A percentile compares a stretch with the other conserved stretches of the same genome.
Conservation (phyloP, 1,140 invertebrate genomes). For the Meloidogyne floridensis region DNA sequence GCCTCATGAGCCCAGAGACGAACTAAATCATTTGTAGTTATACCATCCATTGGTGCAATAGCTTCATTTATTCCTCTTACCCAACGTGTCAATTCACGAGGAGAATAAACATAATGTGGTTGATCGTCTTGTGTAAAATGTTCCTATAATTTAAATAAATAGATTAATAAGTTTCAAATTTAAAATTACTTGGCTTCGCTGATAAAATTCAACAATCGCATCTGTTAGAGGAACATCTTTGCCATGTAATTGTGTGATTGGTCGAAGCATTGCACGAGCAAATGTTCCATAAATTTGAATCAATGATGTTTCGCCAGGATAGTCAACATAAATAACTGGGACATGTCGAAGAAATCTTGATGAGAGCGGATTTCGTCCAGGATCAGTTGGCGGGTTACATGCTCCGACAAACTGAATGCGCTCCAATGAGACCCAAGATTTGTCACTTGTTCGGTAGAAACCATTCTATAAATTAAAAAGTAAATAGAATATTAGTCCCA, state of each 20-base stretch:
- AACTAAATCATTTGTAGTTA: conserved; percentile 89
- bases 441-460: conserved; percentile 85
- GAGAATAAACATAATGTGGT: conserved; percentile 87
- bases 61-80: conserved; percentile 98
- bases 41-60: conserved; percentile 83
- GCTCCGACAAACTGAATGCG: conserved; percentile 99
- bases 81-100: conserved; percentile 99
- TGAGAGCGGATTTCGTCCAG: conserved; percentile 93
- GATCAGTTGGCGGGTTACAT: conserved; percentile 99
- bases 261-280: conserved; percentile 89
- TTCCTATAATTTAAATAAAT: conserved; percentile 71
- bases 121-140: conserved; percentile 99
- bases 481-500: not conserved
- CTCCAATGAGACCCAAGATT: conserved; percentile 93
- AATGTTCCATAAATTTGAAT: conserved; percentile 94
- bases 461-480: conserved; percentile 66
- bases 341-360: conserved; percentile 88
- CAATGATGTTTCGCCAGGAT: conserved; percentile 89
- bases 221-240: conserved; percentile 94
- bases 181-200: conserved; percentile 78
- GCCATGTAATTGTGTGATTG: conserved; percentile 83
- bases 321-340: conserved; percentile 98
- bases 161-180: not conserved
- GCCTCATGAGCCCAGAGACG: conserved; percentile 98
- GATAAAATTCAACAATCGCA: conserved; percentile 98